Conservation (phyloP, 2,113 vertebrate species). For the Tragulus kanchil region DNA sequence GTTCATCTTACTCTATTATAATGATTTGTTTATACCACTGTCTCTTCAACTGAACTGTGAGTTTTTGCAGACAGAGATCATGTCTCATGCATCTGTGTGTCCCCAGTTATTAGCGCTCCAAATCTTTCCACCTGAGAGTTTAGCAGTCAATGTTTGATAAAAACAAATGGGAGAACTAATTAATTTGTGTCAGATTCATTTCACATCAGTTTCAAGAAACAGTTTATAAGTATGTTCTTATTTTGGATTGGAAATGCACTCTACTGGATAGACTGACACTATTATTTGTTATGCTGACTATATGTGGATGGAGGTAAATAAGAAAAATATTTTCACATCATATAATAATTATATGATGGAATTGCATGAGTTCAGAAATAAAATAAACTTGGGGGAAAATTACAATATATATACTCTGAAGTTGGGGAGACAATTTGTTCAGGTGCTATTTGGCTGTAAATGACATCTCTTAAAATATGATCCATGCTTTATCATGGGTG, state of each 20-base stretch:
- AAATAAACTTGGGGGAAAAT: not conserved
- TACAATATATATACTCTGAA: not conserved
- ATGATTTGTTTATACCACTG: slow-evolving; percentile 10
- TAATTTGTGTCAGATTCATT: slow-evolving; percentile 27
- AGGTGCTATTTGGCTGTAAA: slow-evolving; percentile 2
- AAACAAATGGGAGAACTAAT: no score
- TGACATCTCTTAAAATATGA: slow-evolving; percentile 39
- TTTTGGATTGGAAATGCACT: not conserved
- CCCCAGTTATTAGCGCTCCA: not conserved
- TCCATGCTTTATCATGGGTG: slow-evolving; percentile 45
- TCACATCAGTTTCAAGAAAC: slow-evolving; percentile 36
- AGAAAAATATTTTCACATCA: not conserved
- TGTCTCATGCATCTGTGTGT: not conserved
- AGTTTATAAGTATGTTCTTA: slow-evolving; percentile 29
- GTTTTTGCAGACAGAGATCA: not conserved
- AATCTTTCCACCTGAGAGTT: not conserved
- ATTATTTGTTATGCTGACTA: not conserved
- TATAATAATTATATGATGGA: not conserved
- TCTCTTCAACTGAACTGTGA: not conserved
- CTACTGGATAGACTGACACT: not conserved
- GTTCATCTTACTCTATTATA: not conserved
- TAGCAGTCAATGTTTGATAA: not conserved
- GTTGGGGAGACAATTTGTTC: not conserved
- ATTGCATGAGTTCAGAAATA: slow-evolving; percentile 16
- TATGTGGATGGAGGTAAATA: not conserved